Evolutionary conservation across 2,113 vertebrate species (phyloP).

Genomic region (Symphodus melops): DNA sequence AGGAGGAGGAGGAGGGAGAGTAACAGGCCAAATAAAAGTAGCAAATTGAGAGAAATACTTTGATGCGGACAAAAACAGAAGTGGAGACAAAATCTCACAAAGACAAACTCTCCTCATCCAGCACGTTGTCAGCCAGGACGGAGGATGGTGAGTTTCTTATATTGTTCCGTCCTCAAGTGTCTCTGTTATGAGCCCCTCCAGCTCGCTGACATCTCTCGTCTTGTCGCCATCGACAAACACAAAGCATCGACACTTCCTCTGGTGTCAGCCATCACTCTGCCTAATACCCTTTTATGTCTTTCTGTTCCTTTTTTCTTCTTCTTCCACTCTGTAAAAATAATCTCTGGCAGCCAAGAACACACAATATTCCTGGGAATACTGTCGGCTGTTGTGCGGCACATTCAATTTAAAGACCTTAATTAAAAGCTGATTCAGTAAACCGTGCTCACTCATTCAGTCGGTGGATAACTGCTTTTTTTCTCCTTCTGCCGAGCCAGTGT

Average conservation of each 20-base stretch:
- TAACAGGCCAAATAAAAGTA: conserved; percentile 6
- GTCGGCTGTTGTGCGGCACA: neutral
- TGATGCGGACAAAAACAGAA: conserved; percentile 15
- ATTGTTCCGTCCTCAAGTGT: conserved; percentile 14
- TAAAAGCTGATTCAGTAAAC: conserved; percentile 44
- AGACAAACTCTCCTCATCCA: conserved; percentile 22
- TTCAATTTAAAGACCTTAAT: conserved; percentile 51
- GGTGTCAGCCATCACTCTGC: neutral
- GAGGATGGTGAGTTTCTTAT: neutral
- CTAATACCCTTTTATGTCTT: neutral
- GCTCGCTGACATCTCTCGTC: conserved; percentile 16
- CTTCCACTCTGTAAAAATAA: neutral
- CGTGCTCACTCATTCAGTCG: conserved; percentile 32
- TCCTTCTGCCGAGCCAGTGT: neutral
- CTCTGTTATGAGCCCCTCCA: conserved; percentile 8
- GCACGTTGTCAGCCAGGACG: conserved; percentile 8
- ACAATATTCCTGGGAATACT: neutral
- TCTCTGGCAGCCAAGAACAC: neutral
- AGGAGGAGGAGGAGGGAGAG: neutral
- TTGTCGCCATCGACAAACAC: conserved; percentile 16
- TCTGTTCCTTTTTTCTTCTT: neutral
- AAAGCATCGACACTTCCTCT: neutral
- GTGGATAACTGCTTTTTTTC: conserved; percentile 22
- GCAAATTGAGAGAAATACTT: conserved; percentile 40
- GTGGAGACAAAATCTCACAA: conserved; percentile 11